Percentiles rank a stretch among this genome's conserved stretches.
Conservation (phyloP, 2,113 vertebrate species). For the Malaclemys terrapin region DNA sequence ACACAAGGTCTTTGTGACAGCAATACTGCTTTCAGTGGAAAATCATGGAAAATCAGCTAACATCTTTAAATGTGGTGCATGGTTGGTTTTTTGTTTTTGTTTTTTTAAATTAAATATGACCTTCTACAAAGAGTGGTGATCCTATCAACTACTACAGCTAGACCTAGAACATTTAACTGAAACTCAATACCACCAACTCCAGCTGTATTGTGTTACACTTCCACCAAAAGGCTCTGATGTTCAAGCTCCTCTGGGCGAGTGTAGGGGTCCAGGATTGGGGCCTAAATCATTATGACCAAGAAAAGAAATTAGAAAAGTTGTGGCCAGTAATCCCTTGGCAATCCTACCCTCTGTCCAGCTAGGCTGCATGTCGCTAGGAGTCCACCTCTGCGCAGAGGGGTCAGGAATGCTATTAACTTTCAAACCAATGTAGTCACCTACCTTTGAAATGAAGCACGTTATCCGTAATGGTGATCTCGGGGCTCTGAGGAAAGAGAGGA, state of each 20-base stretch:
- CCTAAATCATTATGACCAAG: neutral
- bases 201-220: neutral
- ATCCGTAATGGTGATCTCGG: slow-evolving; percentile 84
- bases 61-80: slow-evolving; percentile 4
- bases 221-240: neutral
- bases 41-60: neutral
- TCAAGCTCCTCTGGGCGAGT: neutral
- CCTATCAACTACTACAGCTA: neutral
- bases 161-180: neutral
- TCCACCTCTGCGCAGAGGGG: neutral
- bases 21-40: neutral
- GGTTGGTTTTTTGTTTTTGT: neutral
- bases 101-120: neutral
- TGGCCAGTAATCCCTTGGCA: too few species aligned
- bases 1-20: neutral
- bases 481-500: slow-evolving; percentile 81
- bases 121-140: neutral
- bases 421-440: slow-evolving; percentile 40
- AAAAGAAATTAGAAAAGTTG: neutral
- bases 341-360: neutral
- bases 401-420: neutral
- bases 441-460: slow-evolving; percentile 91
- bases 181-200: neutral
- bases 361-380: neutral
- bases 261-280: neutral